These are phyloP conservation scores for Athalia cordata DNA, from an alignment of 2,888 invertebrate genomes.

Conservation along the genomic window DNA sequence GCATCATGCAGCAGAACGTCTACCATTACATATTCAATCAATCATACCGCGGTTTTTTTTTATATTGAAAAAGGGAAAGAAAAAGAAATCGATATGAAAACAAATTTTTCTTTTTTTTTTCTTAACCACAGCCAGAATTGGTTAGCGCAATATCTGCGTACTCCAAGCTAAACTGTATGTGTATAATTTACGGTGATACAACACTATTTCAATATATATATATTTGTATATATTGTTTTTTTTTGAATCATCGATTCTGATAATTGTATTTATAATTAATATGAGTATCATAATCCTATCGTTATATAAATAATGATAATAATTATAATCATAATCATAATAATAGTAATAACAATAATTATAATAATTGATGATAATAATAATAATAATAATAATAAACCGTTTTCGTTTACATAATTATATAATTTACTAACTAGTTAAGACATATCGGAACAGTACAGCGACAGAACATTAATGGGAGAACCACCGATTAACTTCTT, in stretches of 20 bases:
- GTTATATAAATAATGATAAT: conserved; percentile 21
- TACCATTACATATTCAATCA: too few species aligned
- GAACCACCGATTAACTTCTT: conserved; percentile 56
- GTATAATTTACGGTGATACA: too few species aligned
- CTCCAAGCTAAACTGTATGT: conserved; percentile 18
- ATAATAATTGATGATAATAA: conserved; percentile 58
- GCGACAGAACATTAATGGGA: conserved; percentile 63
- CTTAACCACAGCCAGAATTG: conserved; percentile 4
- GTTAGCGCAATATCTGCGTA: conserved; percentile 4
- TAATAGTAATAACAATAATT: conserved; percentile 59
- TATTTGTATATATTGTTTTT: not conserved
- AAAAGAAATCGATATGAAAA: not conserved
- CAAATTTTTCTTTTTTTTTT: not conserved
- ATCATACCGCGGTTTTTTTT: too few species aligned
- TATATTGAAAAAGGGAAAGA: too few species aligned
- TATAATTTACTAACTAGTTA: conserved; percentile 65
- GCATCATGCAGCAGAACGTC: too few species aligned
- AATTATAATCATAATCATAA: conserved; percentile 50
- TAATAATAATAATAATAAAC: conserved; percentile 57
- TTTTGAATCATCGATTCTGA: not conserved
- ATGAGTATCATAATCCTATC: conserved; percentile 33
- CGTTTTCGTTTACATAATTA: conserved; percentile 59
- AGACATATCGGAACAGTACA: conserved; percentile 65
- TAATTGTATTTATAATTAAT: conserved; percentile 8
- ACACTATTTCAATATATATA: conserved; percentile 6